Percentiles rank a stretch among this genome's conserved stretches.
These are phyloP conservation scores for Sinohyriopsis cumingii DNA, from an alignment of 2,888 invertebrate genomes.

Conservation along the genomic window DNA sequence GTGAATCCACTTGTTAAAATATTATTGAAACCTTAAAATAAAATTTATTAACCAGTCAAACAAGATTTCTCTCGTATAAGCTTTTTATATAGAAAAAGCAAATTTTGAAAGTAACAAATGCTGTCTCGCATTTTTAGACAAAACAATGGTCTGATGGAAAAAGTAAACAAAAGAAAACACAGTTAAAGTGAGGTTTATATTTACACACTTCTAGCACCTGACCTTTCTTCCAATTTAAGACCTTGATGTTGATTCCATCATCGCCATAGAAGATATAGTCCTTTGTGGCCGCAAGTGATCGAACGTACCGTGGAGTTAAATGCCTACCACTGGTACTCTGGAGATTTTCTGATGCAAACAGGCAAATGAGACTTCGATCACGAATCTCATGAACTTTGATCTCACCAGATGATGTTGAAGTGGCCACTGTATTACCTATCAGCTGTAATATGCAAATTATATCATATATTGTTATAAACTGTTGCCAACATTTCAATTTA, in stretches of 20 bases:
- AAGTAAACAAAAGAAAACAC: no score
- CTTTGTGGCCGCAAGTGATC: constrained; percentile 42
- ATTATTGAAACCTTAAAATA: no score
- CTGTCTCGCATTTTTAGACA: neutral
- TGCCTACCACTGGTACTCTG: constrained; percentile 32
- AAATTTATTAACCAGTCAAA: no score
- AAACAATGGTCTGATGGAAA: neutral
- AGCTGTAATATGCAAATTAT: constrained; percentile 36
- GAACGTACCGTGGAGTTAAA: constrained; percentile 43
- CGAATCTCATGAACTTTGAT: constrained; percentile 58
- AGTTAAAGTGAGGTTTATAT: no score
- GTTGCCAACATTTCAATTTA: no score
- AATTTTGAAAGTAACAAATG: no score
- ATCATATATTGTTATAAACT: no score
- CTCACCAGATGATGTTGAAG: constrained; percentile 51
- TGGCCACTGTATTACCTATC: constrained; percentile 39
- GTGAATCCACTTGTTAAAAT: no score
- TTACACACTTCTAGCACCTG: constrained; percentile 1
- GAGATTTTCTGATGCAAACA: constrained; percentile 61
- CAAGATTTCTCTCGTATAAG: no score
- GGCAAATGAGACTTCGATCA: constrained; percentile 42
- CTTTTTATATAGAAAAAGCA: no score
- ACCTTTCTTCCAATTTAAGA: constrained; percentile 66
- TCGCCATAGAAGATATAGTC: constrained; percentile 59
- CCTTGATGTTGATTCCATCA: constrained; percentile 65